Evolutionary conservation across 2,888 invertebrate species (phyloP).

Genomic region (Sabatieria punctata): DNA sequence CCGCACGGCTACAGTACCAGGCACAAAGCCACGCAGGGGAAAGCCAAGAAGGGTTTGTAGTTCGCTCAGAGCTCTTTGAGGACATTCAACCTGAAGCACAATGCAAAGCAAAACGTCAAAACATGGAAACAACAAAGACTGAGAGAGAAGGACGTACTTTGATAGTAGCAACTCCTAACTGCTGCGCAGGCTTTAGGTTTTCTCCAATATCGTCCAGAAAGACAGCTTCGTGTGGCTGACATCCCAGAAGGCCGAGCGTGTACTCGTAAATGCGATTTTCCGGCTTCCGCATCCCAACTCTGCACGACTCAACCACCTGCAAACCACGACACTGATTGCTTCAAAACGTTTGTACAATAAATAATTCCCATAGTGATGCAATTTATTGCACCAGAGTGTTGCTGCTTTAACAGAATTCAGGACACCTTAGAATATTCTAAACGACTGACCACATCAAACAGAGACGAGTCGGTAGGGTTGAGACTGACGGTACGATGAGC

Average conservation of each 20-base stretch:
- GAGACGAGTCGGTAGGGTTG: background rate
- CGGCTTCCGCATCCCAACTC: conserved; percentile 34
- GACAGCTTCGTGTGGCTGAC: conserved; percentile 26
- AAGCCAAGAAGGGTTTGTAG: conserved; percentile 24
- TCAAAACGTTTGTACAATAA: no score
- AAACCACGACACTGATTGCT: no score
- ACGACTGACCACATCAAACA: conserved; percentile 12
- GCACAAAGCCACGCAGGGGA: conserved; percentile 19
- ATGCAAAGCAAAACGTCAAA: no score
- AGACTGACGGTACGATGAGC: no score
- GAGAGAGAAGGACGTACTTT: conserved; percentile 27
- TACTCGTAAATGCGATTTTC: conserved; percentile 31
- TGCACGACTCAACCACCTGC: conserved; percentile 35
- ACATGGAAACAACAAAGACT: no score
- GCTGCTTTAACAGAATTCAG: no score
- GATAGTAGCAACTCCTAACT: conserved; percentile 34
- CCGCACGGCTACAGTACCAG: conserved; percentile 27
- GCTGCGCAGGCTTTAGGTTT: conserved; percentile 33
- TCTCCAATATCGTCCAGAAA: conserved; percentile 36
- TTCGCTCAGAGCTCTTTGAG: conserved; percentile 23
- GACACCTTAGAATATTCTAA: no score
- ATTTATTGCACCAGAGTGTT: no score
- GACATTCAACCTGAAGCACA: conserved; percentile 10
- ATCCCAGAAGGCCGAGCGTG: conserved; percentile 24
- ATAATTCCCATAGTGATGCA: no score